A percentile compares a stretch with the other conserved stretches of the same genome.
phyloP scores from a whole-genome alignment of 1,140 invertebrate genomes.

The Macrocentrus cingulum region DNA sequence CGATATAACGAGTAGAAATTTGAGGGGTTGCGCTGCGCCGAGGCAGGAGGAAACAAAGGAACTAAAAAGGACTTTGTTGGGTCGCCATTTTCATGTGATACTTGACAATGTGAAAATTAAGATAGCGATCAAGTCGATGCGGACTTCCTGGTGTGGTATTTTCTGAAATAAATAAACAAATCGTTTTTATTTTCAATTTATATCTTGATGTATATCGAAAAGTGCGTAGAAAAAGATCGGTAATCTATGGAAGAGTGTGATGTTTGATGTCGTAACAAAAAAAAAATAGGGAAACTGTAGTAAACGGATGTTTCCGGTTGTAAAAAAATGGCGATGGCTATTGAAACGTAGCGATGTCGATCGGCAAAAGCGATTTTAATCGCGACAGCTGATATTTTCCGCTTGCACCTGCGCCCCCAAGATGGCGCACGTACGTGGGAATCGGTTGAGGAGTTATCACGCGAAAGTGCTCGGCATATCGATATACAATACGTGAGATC shows the following conservation, averaged over 20 bases:
- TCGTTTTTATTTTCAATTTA: too few relatives aligned
- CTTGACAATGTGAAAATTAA: conserved; percentile 24
- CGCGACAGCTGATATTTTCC: not conserved
- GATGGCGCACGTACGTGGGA: conserved; percentile 15
- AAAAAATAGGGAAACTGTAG: too few relatives aligned
- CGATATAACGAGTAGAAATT: too few relatives aligned
- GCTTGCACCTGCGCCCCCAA: conserved; percentile 4
- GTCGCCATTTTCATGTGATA: not conserved
- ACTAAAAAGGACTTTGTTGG: too few relatives aligned
- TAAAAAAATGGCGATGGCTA: too few relatives aligned
- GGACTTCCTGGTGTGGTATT: not conserved
- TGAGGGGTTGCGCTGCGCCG: not conserved
- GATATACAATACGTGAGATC: conserved; percentile 23
- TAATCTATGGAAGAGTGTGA: too few relatives aligned
- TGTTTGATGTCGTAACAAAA: too few relatives aligned
- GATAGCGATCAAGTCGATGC: conserved; percentile 15
- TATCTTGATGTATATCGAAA: too few relatives aligned
- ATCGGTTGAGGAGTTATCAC: conserved; percentile 23
- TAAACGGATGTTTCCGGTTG: too few relatives aligned
- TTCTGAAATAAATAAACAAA: conserved; percentile 2
- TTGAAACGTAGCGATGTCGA: too few relatives aligned
- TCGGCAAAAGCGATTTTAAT: not conserved
- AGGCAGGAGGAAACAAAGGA: not conserved
- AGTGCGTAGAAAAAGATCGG: too few relatives aligned
- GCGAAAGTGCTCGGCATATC: conserved; percentile 17